phyloP scores from a whole-genome alignment of 2,113 vertebrate genomes.

The Orientallactaga bullata region DNA sequence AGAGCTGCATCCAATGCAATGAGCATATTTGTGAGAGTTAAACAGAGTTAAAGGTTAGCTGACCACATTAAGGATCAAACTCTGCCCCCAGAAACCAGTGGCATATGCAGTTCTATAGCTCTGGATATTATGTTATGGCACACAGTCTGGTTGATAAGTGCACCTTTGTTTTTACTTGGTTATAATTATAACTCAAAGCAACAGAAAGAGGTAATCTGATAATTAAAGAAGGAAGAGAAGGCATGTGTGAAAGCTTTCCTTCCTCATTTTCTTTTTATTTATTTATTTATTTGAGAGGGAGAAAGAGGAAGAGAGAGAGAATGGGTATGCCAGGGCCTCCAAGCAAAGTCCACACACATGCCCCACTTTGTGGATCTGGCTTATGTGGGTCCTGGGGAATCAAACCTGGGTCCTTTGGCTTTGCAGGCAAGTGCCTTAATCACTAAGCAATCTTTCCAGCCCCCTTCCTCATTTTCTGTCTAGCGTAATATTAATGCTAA shows the following conservation, averaged over 20 bases:
- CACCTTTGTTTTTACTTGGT: conserved; percentile 1
- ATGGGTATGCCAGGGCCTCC: too few species aligned
- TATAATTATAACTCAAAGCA: neutral
- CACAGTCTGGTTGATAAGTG: neutral
- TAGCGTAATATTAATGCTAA: neutral
- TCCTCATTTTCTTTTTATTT: neutral
- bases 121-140: neutral
- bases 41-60: neutral
- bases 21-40: neutral
- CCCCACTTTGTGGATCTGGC: too few species aligned
- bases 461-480: neutral
- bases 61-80: neutral
- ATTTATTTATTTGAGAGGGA: too few species aligned
- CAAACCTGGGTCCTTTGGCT: too few species aligned
- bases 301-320: too few species aligned
- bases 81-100: neutral
- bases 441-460: too few species aligned
- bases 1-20: neutral
- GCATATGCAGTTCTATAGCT: neutral
- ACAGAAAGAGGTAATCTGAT: neutral
- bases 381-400: too few species aligned
- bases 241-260: neutral
- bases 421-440: too few species aligned
- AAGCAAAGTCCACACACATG: too few species aligned
- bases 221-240: neutral